Base-by-base conservation (phyloP, 1,140 invertebrate species). In the Papilio polytes region DNA sequence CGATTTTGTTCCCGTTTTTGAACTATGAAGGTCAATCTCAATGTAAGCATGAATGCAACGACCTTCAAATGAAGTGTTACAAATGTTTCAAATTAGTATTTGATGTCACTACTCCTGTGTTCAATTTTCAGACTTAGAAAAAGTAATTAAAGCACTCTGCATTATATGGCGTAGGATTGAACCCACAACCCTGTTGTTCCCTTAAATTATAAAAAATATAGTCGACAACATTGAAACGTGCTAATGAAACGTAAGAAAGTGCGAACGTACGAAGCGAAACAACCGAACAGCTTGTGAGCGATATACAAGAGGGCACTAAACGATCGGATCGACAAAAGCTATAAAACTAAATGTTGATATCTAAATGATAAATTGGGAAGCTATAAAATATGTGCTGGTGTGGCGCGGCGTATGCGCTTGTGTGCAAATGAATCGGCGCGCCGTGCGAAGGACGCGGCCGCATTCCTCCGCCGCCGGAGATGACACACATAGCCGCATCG, bases 341-440 rank as follows among this genome's bases (percentile, higher is more conserved):
- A 84, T 87, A 90, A 86, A 88, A 85, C 81, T 84, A 80, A 85
- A 87, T 81, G 81, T 80, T 87, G 81, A 90, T 86, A 86, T 85
- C 84, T 85, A 88, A 89, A 88, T 87, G 87, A 89, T 90, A 89
- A 85, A 92, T 91, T 92, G 90, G 90, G 89, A 92, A 89, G 88
- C 89, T 88, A 93, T 92, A 93, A 92, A 92, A 88, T 79, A 88
- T 87, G 83, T 90, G 88, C 84, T 86, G 86, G 89, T 85, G 87
- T 90, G 78, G 83, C 74, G 74, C 77, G 72, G 79, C 82, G 78
- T 82, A 70, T 84, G 84, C 85, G 89, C 83, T 90, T 90, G 88
- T 93, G 91, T 93, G 92, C 92, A 94, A 93, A 93, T 94, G 91
- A 92, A 90, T 85, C 87, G 89, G 84, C 87, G 86, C 88, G 86